These are phyloP conservation scores for Oreochromis grahami DNA, from an alignment of 2,797 vertebrate genomes.

Conservation along the genomic window DNA sequence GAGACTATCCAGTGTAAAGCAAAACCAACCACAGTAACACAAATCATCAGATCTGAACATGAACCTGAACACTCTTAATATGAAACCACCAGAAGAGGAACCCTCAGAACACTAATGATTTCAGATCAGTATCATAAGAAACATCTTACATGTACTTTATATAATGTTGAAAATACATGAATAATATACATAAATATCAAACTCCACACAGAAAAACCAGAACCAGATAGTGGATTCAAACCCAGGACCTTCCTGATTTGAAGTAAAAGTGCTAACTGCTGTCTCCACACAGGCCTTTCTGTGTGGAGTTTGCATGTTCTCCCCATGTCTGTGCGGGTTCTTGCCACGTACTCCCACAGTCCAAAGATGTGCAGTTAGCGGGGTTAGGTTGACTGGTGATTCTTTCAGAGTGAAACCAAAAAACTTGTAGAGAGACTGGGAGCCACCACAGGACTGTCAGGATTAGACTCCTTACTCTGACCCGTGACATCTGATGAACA, in stretches of 20 bases:
- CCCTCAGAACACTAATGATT: background rate
- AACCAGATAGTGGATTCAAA: background rate
- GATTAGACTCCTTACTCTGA: background rate
- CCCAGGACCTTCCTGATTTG: rapidly evolving
- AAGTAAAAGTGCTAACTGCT: background rate
- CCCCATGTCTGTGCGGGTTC: rapidly evolving
- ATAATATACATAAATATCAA: rapidly evolving
- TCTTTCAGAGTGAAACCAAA: rapidly evolving
- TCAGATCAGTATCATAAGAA: background rate
- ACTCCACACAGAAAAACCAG: background rate
- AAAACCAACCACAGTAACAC: background rate
- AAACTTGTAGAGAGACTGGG: background rate
- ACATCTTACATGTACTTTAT: rapidly evolving
- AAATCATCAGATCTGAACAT: background rate
- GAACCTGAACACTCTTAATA: background rate
- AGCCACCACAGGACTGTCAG: background rate
- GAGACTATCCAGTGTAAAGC: background rate
- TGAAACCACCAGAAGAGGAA: background rate
- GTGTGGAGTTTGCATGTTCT: background rate
- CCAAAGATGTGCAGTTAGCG: background rate
- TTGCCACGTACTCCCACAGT: rapidly evolving
- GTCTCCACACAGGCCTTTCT: background rate
- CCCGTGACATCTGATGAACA: background rate
- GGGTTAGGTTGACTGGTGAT: background rate
- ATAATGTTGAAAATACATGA: background rate